phyloP scores from a whole-genome alignment of 1,140 invertebrate genomes.

The Pachypeltis micranthus region DNA sequence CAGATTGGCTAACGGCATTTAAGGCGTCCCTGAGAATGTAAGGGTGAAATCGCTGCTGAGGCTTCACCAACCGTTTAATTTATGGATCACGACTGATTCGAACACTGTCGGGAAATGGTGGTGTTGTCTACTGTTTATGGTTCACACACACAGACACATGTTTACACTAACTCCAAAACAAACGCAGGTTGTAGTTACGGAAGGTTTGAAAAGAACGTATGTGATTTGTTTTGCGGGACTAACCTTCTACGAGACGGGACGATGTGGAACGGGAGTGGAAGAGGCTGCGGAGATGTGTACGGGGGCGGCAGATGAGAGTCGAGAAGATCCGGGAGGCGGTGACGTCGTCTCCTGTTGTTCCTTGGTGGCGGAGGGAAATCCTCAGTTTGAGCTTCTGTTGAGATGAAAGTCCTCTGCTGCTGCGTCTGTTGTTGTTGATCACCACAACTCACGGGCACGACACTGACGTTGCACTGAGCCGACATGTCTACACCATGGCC shows the following conservation, averaged over 20 bases:
- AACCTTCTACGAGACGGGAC: constrained; percentile 27
- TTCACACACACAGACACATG: too few species aligned
- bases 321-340: constrained; percentile 39
- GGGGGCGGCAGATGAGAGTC: constrained; percentile 41
- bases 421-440: constrained; percentile 15
- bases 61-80: too few species aligned
- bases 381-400: constrained; percentile 34
- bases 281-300: constrained; percentile 31
- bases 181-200: too few species aligned
- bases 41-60: too few species aligned
- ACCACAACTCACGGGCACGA: constrained; percentile 15
- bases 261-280: constrained; percentile 25
- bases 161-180: too few species aligned
- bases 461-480: constrained; percentile 18
- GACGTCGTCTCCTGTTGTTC: constrained; percentile 28
- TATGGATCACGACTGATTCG: too few species aligned
- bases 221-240: too few species aligned
- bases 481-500: constrained; percentile 9
- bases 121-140: neutral
- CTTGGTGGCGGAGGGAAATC: constrained; percentile 23
- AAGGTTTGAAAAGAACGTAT: too few species aligned
- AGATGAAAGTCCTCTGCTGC: constrained; percentile 28
- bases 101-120: neutral
- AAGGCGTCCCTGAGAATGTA: too few species aligned
- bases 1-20: too few species aligned